These are phyloP conservation scores for Okamejei kenojei DNA, from an alignment of 2,797 vertebrate species.

Conservation along the genomic window DNA sequence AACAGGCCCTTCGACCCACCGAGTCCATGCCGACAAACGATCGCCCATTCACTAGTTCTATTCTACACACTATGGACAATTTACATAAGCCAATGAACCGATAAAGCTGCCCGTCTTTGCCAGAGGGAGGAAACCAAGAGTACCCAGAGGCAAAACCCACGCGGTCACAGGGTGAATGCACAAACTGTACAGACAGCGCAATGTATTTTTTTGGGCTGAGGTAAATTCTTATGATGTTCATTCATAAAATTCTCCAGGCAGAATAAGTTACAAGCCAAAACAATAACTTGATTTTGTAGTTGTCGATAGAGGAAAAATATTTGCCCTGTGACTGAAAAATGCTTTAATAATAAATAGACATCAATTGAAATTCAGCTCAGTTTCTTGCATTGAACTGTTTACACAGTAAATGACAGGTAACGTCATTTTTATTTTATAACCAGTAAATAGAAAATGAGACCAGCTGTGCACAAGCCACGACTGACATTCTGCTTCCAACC, in stretches of 20 bases:
- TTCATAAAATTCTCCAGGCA: not conserved
- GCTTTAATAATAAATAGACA: conserved; percentile 5
- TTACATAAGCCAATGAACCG: too few species aligned
- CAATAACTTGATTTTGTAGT: not conserved
- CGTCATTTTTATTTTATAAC: not conserved
- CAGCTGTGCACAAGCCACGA: not conserved
- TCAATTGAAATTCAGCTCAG: not conserved
- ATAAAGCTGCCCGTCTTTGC: too few species aligned
- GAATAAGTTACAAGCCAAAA: not conserved
- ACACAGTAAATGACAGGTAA: not conserved
- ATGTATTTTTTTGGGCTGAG: not conserved
- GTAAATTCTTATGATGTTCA: not conserved
- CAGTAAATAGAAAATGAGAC: not conserved
- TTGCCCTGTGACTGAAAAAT: not conserved
- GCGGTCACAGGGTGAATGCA: too few species aligned
- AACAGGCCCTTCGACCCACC: too few species aligned
- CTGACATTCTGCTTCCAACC: not conserved
- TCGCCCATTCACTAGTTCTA: too few species aligned
- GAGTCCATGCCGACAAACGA: too few species aligned
- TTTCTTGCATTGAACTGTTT: not conserved
- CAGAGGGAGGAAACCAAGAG: too few species aligned
- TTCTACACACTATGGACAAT: too few species aligned
- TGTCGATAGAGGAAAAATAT: not conserved
- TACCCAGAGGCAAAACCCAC: too few species aligned
- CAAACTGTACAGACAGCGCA: too few species aligned